Conservation (phyloP, 2,888 invertebrate genomes). For the Andrena haemorrhoa region DNA sequence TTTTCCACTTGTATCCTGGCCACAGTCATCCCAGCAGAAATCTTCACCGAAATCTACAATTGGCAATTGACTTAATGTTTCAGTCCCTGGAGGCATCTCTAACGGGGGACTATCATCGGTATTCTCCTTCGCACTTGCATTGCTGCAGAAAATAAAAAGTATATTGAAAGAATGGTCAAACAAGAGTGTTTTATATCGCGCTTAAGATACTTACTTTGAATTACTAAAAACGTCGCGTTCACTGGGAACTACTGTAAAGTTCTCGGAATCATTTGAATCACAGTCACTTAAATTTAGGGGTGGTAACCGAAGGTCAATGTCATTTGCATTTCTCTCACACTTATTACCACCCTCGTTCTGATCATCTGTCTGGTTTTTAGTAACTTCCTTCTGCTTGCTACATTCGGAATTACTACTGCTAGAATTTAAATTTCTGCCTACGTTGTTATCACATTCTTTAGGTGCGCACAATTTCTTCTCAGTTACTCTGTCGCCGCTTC, state of each 20-base stretch:
- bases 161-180: neutral
- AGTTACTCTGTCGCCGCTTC: neutral
- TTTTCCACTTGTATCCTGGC: neutral
- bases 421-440: constrained; percentile 2
- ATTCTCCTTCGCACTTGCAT: neutral
- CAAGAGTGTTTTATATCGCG: neutral
- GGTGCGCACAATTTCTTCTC: neutral
- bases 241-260: constrained; percentile 4
- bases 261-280: constrained; percentile 71
- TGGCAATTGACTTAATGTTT: constrained; percentile 76
- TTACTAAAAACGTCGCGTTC: neutral
- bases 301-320: constrained; percentile 35
- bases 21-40: constrained; percentile 72
- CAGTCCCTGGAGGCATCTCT: constrained; percentile 8
- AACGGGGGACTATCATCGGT: constrained; percentile 38
- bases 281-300: constrained; percentile 74
- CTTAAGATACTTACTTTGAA: constrained; percentile 31
- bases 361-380: neutral
- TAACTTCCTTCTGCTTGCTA: neutral
- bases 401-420: neutral
- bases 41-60: constrained; percentile 81
- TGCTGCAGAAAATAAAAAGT: neutral
- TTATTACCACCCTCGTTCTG: neutral
- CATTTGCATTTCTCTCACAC: neutral
- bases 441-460: constrained; percentile 2